phyloP scores from a whole-genome alignment of 2,113 vertebrate species.

The Danionella cerebrum region DNA sequence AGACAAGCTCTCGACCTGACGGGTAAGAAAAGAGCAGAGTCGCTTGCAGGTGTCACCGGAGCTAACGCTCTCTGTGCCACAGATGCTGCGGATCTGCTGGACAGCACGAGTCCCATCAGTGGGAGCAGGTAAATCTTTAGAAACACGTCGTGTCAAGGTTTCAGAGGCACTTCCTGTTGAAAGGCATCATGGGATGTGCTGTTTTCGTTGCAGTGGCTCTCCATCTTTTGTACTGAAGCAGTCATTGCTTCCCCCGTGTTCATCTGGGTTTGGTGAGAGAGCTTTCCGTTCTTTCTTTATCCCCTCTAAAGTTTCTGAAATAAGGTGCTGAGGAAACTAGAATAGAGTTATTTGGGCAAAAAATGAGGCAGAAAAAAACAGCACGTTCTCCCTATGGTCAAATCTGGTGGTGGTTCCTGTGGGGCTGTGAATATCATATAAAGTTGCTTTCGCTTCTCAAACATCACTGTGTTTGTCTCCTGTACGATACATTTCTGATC shows the following conservation, averaged over 20 bases:
- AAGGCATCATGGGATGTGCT: neutral
- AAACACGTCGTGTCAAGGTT: too few species aligned
- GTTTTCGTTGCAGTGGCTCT: constrained; percentile 60
- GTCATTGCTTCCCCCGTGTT: constrained; percentile 67
- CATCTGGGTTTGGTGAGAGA: constrained; percentile 57
- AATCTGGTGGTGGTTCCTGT: too few species aligned
- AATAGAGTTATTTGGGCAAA: too few species aligned
- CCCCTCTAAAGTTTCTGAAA: too few species aligned
- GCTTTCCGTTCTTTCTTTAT: too few species aligned
- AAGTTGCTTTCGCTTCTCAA: too few species aligned
- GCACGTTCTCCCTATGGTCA: too few species aligned
- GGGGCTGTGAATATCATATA: too few species aligned
- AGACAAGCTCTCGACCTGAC: constrained; percentile 67
- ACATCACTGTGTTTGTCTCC: too few species aligned
- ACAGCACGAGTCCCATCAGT: constrained; percentile 52
- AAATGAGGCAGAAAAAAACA: too few species aligned
- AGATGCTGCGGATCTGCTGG: constrained; percentile 47
- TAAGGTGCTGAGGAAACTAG: too few species aligned
- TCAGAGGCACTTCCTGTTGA: neutral
- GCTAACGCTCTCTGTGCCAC: neutral
- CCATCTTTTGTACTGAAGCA: constrained; percentile 78
- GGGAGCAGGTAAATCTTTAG: constrained; percentile 51
- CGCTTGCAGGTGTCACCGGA: neutral
- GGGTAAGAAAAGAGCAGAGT: constrained; percentile 46
- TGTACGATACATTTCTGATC: too few species aligned